These are phyloP conservation scores for Rhopalosiphum padi DNA, from an alignment of 1,140 invertebrate genomes.

Conservation along the genomic window DNA sequence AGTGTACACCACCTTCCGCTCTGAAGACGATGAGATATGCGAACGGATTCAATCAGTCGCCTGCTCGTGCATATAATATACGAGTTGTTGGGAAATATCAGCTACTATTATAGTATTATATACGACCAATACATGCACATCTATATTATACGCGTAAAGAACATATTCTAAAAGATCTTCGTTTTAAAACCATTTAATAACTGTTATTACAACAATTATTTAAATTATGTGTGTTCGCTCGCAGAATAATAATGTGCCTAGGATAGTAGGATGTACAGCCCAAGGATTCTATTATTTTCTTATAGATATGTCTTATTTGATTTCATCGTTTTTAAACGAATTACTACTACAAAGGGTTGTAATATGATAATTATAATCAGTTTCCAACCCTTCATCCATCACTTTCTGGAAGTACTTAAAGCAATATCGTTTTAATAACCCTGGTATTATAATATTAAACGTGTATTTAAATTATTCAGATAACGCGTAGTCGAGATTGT, in stretches of 20 bases:
- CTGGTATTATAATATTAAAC: slow-evolving; percentile 28
- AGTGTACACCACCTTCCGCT: neutral
- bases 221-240: neutral
- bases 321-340: neutral
- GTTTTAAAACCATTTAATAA: neutral
- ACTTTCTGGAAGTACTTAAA: neutral
- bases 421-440: neutral
- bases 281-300: neutral
- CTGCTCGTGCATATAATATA: neutral
- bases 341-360: neutral
- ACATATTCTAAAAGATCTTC: neutral
- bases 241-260: too few species aligned
- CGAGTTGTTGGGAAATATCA: neutral
- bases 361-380: slow-evolving; percentile 24
- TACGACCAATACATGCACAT: neutral
- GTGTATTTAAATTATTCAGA: slow-evolving; percentile 6
- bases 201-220: neutral
- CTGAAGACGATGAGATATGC: neutral
- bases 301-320: neutral
- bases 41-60: slow-evolving; percentile 41
- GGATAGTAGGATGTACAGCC: too few species aligned
- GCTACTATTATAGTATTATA: neutral
- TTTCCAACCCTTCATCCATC: neutral
- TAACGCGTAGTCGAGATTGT: neutral
- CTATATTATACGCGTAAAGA: neutral